Percentiles rank a stretch among this genome's conserved stretches.
Conservation (phyloP, 2,113 vertebrate genomes). For the Psittacus erithacus region DNA sequence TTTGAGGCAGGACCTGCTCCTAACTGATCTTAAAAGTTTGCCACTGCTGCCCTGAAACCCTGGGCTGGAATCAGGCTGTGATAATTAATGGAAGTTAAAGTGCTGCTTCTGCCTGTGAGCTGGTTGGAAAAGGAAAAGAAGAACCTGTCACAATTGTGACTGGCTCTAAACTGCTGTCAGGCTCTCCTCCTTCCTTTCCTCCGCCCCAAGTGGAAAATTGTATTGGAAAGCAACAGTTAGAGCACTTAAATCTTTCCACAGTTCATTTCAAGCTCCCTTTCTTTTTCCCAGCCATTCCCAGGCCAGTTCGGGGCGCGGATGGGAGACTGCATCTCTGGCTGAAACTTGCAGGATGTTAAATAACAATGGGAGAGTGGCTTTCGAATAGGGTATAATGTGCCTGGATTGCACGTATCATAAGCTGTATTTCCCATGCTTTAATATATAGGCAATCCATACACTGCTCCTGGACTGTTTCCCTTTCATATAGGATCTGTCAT, state of each 20-base stretch:
- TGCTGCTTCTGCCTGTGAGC: constrained; percentile 28
- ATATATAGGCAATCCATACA: background rate
- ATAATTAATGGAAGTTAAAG: constrained; percentile 43
- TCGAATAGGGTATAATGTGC: constrained; percentile 21
- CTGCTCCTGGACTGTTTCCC: background rate
- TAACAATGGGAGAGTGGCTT: constrained; percentile 56
- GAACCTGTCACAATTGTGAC: constrained; percentile 65
- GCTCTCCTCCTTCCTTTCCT: constrained; percentile 50
- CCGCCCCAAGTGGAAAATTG: constrained; percentile 67
- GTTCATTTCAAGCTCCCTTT: constrained; percentile 68
- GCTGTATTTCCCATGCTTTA: constrained; percentile 28
- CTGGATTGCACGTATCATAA: constrained; percentile 21
- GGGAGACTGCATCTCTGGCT: constrained; percentile 50
- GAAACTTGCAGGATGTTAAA: constrained; percentile 54
- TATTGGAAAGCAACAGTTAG: constrained; percentile 61
- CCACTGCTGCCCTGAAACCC: background rate
- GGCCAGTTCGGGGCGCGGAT: constrained; percentile 45
- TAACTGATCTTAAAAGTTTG: background rate
- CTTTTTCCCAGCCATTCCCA: constrained; percentile 60
- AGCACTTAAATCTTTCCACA: constrained; percentile 71
- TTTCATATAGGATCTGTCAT: fast-evolving
- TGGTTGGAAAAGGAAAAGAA: constrained; percentile 66
- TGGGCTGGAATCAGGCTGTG: background rate
- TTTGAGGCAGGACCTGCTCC: background rate
- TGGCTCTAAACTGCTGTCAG: constrained; percentile 62